Conservation (phyloP, 2,888 invertebrate genomes). For the Diogma glabrata region DNA sequence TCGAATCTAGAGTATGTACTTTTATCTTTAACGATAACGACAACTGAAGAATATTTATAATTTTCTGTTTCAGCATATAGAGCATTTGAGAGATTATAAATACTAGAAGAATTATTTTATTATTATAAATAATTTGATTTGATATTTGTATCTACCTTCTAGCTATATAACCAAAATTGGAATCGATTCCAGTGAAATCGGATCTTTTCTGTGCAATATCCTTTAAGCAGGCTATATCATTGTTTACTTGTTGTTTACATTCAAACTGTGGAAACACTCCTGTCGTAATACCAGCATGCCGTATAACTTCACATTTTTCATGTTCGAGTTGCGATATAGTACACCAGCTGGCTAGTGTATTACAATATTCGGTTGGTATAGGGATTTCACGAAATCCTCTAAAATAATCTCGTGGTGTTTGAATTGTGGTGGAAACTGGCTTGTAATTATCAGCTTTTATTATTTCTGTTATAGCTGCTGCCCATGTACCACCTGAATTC, state of each 20-base stretch:
- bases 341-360: slow-evolving; percentile 44
- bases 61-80: slow-evolving; percentile 46
- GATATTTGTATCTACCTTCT: slow-evolving; percentile 40
- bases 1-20: slow-evolving; percentile 39
- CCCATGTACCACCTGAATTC: slow-evolving; percentile 14
- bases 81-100: slow-evolving; percentile 43
- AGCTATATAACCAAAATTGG: slow-evolving; percentile 51
- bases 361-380: slow-evolving; percentile 14
- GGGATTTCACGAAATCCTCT: slow-evolving; percentile 20
- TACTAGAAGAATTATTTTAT: slow-evolving; percentile 32
- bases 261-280: slow-evolving; percentile 48
- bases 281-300: slow-evolving; percentile 40
- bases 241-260: slow-evolving; percentile 37
- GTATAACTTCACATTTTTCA: slow-evolving; percentile 48
- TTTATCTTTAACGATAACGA: slow-evolving; percentile 42
- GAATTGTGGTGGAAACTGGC: slow-evolving; percentile 11
- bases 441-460: slow-evolving; percentile 15
- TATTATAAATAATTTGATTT: not conserved
- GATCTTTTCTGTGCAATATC: slow-evolving; percentile 40
- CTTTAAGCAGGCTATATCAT: slow-evolving; percentile 42
- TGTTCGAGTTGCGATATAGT: slow-evolving; percentile 42
- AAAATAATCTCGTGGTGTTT: slow-evolving; percentile 16
- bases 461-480: slow-evolving; percentile 22
- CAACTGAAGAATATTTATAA: slow-evolving; percentile 38
- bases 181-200: slow-evolving; percentile 48